Base-by-base conservation (phyloP, 2,888 invertebrate genomes). In the Chironomus tentans region DNA sequence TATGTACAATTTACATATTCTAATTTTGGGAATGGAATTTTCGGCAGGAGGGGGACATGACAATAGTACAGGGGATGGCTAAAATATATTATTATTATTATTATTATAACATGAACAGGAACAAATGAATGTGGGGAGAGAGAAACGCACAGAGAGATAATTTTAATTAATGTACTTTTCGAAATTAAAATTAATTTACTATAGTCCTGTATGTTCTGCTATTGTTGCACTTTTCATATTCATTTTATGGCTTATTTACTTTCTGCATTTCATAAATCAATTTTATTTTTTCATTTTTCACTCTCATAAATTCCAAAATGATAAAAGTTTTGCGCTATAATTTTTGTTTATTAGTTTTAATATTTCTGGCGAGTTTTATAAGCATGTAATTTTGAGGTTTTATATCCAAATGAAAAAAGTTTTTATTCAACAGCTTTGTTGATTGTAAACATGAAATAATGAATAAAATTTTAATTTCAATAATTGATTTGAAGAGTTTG, bases 91-190 rank as follows among this genome's bases (percentile, higher is more conserved):
- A 38, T 10, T 38, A 38, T 38, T 38, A 38, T 38, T 38, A 38
- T 10, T 38, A 38, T 38, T 38, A 38, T 38, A 38, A 38, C 38
- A 38, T 38, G 38, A 38, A 38, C 38, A 50, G 15, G 50, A 50
- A 15, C 50, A 15, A 50, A 50, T 50, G 50, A 50, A 50, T n/a
- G 15, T 50, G 13, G 50, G 50, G 2, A 4, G 5, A 47, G 48
- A 50, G 50, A 50, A 50, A 38, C 38, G 38, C 38, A 38, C 6
- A 62, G 62, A 62, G 62, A 62, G 62, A 62, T 62, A 62, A 62
- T 62, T 62, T 62, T 62, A 62, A 62, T 62, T 62, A 62, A 62
- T 62, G 62, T 62, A 22, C 62, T 21, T 62, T 62, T 62, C 12
- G 4, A 18, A 56, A 56, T 62, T 62, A 12, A 62, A 62, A 62